phyloP scores from a whole-genome alignment of 2,888 invertebrate genomes.

The Acholoe squamosa region DNA sequence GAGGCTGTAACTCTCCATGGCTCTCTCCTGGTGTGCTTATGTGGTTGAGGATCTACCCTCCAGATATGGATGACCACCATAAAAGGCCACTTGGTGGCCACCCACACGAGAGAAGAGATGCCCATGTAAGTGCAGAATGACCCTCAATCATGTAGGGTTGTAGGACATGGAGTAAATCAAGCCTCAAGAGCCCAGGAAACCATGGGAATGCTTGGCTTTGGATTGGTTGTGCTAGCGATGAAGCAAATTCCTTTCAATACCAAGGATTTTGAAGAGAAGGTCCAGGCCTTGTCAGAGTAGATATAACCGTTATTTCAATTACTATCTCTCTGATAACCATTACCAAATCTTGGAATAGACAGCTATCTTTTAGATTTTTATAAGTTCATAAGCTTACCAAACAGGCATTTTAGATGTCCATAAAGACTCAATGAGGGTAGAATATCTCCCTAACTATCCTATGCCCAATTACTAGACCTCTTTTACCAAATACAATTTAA shows the following conservation, averaged over 20 bases:
- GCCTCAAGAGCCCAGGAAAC: not conserved
- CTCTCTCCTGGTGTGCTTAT: not conserved
- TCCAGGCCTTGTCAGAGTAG: no score
- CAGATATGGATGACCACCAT: conserved; percentile 14
- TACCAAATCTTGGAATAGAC: no score
- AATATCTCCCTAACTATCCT: not conserved
- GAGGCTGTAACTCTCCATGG: not conserved
- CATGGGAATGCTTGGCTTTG: no score
- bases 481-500: not conserved
- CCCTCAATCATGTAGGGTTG: not conserved
- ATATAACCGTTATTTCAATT: no score
- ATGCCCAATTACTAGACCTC: not conserved
- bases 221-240: no score
- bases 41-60: not conserved
- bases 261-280: no score
- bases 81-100: not conserved
- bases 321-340: no score
- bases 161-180: not conserved
- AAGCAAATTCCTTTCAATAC: no score
- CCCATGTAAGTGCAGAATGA: not conserved
- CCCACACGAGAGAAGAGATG: not conserved
- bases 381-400: no score
- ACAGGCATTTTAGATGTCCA: no score
- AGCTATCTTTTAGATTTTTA: no score
- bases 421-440: no score